phyloP scores from a whole-genome alignment of 2,113 vertebrate species.

The Callithrix jacchus region DNA sequence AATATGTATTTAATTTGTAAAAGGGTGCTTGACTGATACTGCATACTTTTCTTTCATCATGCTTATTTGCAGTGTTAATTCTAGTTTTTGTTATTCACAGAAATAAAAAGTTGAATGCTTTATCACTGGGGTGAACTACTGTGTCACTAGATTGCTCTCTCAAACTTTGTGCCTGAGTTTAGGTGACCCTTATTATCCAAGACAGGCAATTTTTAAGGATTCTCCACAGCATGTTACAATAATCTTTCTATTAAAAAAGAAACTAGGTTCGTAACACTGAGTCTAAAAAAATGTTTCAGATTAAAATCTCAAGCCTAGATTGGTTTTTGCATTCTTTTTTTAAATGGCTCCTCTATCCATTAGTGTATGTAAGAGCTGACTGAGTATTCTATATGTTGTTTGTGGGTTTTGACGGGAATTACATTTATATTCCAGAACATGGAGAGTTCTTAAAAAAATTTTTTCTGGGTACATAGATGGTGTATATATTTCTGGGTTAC shows the following conservation, averaged over 20 bases:
- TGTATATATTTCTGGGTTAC: no score
- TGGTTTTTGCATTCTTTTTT: neutral
- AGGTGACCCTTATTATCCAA: neutral
- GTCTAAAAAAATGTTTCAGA: neutral
- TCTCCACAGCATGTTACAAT: neutral
- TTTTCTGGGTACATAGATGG: no score
- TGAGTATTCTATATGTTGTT: neutral
- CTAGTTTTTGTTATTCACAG: neutral
- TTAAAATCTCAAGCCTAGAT: neutral
- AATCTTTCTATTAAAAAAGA: slow-evolving; percentile 15
- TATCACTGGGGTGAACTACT: neutral
- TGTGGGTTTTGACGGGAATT: neutral
- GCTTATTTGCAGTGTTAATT: neutral
- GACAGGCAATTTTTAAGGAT: neutral
- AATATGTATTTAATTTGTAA: slow-evolving; percentile 12
- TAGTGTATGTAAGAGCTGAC: neutral
- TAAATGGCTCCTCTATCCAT: neutral
- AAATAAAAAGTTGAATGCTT: neutral
- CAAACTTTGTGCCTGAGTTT: neutral
- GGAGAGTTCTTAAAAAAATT: neutral
- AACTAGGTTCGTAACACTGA: neutral
- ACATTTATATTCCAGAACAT: neutral
- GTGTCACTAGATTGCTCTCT: neutral
- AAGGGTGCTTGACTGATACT: neutral
- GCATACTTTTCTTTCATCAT: neutral